These are phyloP conservation scores for Stegodyphus mimosarum DNA, from an alignment of 1,140 invertebrate species.

Conservation along the genomic window DNA sequence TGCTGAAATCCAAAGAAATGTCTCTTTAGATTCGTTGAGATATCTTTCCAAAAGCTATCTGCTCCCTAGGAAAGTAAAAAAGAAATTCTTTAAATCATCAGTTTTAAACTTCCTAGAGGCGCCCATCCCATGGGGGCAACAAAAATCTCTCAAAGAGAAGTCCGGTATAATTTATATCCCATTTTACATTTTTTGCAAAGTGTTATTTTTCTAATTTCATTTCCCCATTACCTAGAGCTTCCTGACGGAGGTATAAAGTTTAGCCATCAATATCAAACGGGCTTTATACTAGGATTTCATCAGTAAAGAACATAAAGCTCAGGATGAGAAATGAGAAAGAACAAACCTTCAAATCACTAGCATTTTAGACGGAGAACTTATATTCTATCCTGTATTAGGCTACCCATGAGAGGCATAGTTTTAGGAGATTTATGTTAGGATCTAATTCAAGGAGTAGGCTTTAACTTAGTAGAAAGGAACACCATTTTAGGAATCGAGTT, in stretches of 20 bases:
- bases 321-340: slow-evolving; percentile 33
- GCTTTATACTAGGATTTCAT: slow-evolving; percentile 38
- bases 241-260: slow-evolving; percentile 42
- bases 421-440: slow-evolving; percentile 47
- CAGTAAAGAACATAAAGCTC: slow-evolving; percentile 48
- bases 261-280: slow-evolving; percentile 52
- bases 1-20: too few relatives aligned
- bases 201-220: slow-evolving; percentile 52
- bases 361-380: slow-evolving; percentile 25
- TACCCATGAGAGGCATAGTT: slow-evolving; percentile 32
- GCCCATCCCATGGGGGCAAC: slow-evolving; percentile 14
- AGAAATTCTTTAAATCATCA: slow-evolving; percentile 15
- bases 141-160: slow-evolving; percentile 38
- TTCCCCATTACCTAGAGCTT: slow-evolving; percentile 24
- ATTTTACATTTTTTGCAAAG: slow-evolving; percentile 37
- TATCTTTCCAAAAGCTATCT: not conserved
- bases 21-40: too few relatives aligned
- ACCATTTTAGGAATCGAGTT: too few relatives aligned
- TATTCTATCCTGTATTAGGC: slow-evolving; percentile 49
- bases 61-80: slow-evolving; percentile 18
- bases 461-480: slow-evolving; percentile 24
- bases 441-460: slow-evolving; percentile 39
- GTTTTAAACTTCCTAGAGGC: slow-evolving; percentile 24
- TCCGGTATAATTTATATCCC: slow-evolving; percentile 47
- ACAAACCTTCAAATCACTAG: slow-evolving; percentile 33